Percentiles rank a stretch among this genome's conserved stretches.
These are phyloP conservation scores for Psephotus haematonotus DNA, from an alignment of 2,113 vertebrate genomes.

Conservation along the genomic window DNA sequence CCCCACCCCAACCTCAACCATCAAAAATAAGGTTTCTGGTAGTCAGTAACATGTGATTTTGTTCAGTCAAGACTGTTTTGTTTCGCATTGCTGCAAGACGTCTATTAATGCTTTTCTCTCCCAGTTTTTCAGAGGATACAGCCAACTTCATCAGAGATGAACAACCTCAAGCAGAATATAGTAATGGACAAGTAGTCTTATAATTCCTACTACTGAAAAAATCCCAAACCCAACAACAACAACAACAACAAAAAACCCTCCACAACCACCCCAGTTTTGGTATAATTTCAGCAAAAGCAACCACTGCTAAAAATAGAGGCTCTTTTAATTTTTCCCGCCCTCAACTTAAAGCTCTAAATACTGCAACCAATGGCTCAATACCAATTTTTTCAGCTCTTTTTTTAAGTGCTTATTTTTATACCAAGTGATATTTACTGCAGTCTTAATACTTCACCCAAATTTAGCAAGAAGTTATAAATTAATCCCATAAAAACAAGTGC, in stretches of 20 bases:
- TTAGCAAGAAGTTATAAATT: constrained; percentile 30
- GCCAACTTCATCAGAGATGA: not conserved
- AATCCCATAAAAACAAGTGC: not conserved
- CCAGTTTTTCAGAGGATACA: not conserved
- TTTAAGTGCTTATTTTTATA: constrained; percentile 24
- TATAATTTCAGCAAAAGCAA: constrained; percentile 12
- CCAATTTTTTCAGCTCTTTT: not conserved
- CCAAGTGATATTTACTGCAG: not conserved
- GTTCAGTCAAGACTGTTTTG: not conserved
- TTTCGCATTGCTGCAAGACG: not conserved
- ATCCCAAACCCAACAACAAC: not conserved
- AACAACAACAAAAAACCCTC: not conserved
- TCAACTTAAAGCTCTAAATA: not conserved
- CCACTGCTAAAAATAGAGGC: not conserved
- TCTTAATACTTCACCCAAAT: constrained; percentile 25
- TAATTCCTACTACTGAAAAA: not conserved
- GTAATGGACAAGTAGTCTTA: not conserved
- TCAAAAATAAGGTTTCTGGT: not conserved
- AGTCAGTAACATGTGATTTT: not conserved
- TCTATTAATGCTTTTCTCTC: not conserved
- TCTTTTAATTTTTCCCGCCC: not conserved
- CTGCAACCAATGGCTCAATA: not conserved
- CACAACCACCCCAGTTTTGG: not conserved
- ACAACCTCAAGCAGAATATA: not conserved
- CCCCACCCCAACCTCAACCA: not conserved